Conservation (phyloP, 2,888 invertebrate genomes). For the Cantharis lateralis region DNA sequence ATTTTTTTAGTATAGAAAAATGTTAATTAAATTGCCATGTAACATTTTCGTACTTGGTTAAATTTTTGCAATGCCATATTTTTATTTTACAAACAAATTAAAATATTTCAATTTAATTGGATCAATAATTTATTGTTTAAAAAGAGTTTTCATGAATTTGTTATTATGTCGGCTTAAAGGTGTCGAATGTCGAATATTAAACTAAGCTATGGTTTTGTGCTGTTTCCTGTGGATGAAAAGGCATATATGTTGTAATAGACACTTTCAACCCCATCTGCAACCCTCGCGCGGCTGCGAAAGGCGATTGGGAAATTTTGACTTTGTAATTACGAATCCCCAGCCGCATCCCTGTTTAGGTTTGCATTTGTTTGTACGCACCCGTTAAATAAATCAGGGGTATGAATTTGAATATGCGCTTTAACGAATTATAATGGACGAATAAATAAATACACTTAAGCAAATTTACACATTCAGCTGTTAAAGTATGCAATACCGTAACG, state of each 20-base stretch:
- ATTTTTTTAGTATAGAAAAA: neutral
- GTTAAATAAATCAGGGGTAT: conserved; percentile 53
- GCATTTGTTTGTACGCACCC: conserved; percentile 50
- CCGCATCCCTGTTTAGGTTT: conserved; percentile 41
- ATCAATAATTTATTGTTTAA: neutral
- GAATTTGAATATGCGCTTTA: conserved; percentile 55
- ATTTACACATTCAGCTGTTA: conserved; percentile 55
- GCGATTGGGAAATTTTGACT: conserved; percentile 51
- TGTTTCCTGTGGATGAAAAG: conserved; percentile 20
- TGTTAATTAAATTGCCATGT: neutral
- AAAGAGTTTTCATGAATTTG: neutral
- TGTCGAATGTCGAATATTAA: neutral
- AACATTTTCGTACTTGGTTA: neutral
- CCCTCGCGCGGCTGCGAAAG: conserved; percentile 32
- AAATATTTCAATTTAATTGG: neutral
- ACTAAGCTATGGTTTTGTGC: neutral
- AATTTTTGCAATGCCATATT: neutral
- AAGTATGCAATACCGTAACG: conserved; percentile 26
- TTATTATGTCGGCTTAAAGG: neutral
- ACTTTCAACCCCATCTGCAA: conserved; percentile 31
- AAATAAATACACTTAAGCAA: conserved; percentile 56
- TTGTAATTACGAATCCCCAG: conserved; percentile 53
- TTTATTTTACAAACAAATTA: neutral
- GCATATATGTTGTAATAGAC: conserved; percentile 22
- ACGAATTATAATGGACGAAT: conserved; percentile 55